Base-by-base conservation (phyloP, 2,888 invertebrate species). In the Lagria hirta region DNA sequence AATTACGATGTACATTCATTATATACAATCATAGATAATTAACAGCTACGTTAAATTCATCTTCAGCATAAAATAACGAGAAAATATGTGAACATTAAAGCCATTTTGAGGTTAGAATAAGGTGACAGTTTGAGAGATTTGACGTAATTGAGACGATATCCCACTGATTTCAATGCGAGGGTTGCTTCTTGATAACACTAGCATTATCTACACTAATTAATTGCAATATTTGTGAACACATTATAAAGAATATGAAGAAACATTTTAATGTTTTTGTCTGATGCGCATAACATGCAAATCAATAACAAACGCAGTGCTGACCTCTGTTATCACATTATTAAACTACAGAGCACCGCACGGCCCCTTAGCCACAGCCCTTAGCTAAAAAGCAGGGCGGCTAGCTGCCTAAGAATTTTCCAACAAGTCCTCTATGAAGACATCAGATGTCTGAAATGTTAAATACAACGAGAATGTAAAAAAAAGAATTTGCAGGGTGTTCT, bases 41-140 rank as follows among this genome's bases (percentile, higher is more conserved):
- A 8, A 23, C 26, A 16, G 12, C 21, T 36, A 27, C 8, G 20
- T 27, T 26, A 24, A 32, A 38, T 43, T 40, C 48, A 43, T 43
- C 41, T 35, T 33, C 32, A 16, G 29, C 16, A 29, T 8, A 21
- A 44, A 30, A 32, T 21, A 14, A n/a, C n/a, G 28, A 8, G 22
- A 32, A 36, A 40, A 44, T 42, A 35, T 45, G 49, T 46, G 42
- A 45, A 34, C 43, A n/a, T 46, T 35, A 15, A 21, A 36, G 35
- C 34, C 48, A 52, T 48, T 37, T 48, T 52, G n/a, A 50, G 52
- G 50, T 52, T 52, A 52, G 42, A 44, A 21, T 7, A 7, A 35
- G 21, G 36, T 35, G 42, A 35, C 34, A 35, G 41, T 26, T 32
- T 10, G 21, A 27, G n/a, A n/a, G n/a, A 28, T 18, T 32, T 33